Percentiles rank a stretch among this genome's conserved stretches.
phyloP scores from a whole-genome alignment of 2,888 invertebrate genomes.

The Zygothrica quintamaculata region DNA sequence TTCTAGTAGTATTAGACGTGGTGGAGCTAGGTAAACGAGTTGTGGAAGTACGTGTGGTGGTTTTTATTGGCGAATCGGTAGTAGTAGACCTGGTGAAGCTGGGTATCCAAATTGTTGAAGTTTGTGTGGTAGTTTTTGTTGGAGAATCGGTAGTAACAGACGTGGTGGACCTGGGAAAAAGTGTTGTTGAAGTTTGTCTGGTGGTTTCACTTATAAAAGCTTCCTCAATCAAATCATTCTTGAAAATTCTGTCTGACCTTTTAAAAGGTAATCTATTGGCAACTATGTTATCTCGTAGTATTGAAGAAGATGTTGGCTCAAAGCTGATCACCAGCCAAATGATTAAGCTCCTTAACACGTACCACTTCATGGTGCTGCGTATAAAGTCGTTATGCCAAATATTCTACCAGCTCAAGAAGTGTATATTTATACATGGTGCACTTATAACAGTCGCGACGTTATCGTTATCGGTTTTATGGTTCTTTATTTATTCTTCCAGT shows the following conservation, averaged over 20 bases:
- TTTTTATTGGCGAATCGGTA: background rate
- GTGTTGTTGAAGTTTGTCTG: too few relatives aligned
- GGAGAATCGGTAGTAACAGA: background rate
- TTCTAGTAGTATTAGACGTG: background rate
- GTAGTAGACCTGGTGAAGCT: slow-evolving; percentile 7
- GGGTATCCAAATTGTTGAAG: too few relatives aligned
- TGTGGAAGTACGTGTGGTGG: background rate
- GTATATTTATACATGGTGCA: slow-evolving; percentile 36
- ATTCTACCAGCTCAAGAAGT: background rate
- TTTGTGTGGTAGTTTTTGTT: background rate
- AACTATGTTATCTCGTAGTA: slow-evolving; percentile 63
- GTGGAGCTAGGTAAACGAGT: slow-evolving; percentile 13
- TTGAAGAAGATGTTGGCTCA: background rate
- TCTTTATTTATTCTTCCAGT: slow-evolving; percentile 13
- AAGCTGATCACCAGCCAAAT: slow-evolving; percentile 49
- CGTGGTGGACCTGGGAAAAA: too few relatives aligned
- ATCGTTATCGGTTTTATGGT: slow-evolving; percentile 33
- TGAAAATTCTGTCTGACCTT: too few relatives aligned
- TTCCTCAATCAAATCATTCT: too few relatives aligned
- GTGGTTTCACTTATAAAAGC: too few relatives aligned
- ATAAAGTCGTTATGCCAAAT: slow-evolving; percentile 36
- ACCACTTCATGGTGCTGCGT: slow-evolving; percentile 51
- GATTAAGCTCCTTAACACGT: slow-evolving; percentile 40
- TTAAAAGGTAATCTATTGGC: too few relatives aligned
- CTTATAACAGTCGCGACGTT: slow-evolving; percentile 17